Evolutionary conservation across 1,140 invertebrate species (phyloP), one percentile per base, ranked within the genome.

Genomic region (Drosophila nasuta): DNA sequence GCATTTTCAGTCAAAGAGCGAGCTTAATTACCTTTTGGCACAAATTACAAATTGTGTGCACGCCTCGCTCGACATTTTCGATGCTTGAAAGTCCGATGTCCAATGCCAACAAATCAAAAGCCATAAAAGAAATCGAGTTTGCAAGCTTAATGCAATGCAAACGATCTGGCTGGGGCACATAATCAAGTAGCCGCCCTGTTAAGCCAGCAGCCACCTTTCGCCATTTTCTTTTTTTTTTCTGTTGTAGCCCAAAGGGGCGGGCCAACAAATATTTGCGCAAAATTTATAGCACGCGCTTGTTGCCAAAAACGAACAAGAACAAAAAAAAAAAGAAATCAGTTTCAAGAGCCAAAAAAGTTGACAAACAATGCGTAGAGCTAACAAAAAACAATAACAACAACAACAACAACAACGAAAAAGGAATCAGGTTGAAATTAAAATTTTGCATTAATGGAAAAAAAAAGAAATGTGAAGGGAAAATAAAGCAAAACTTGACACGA

Each of bases 341-440:
- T 33, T 54, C 66, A 10, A 38, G 48, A 65, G 52, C 49, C 49
- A 57, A 30, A 78, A 83, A 88, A 89, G 83, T 83, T 88, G 83
- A 89, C 74, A 88, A 88, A 88, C 83, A 87, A 83, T 83, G 83
- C 80, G 82, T 71, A 77, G 38, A 48, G 38, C n/a, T 43, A n/a
- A 66, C 41, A 49, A 30, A 20, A 25, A 51, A 30, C 25, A 59
- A 72, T 38, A 73, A 66, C 11, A 60, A 25, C 28, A 58, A 38
- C 28, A 58, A 38, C 25, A 65, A 72, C 45, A 73, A 60, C 13
- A 60, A 15, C 28, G 52, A 46, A 66, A 62, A 70, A 71, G 78
- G 79, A 78, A 80, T 89, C 85, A 73, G 78, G 67, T 79, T 76
- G 73, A 88, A 89, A 89, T 88, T 89, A 89, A 88, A 88, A 87